phyloP scores from a whole-genome alignment of 2,113 vertebrate genomes.

The Dipodomys spectabilis region DNA sequence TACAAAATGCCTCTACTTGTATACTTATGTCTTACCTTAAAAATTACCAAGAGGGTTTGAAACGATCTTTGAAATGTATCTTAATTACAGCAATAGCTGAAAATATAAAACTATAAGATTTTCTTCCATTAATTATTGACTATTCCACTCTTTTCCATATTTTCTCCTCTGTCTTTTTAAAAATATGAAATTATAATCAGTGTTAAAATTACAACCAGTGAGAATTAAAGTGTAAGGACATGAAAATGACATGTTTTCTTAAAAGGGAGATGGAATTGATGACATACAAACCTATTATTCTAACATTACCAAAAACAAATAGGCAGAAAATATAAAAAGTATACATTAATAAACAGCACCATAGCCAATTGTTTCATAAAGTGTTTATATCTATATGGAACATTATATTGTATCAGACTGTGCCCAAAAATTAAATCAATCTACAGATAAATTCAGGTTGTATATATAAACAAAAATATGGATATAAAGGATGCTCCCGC shows the following conservation, averaged over 20 bases:
- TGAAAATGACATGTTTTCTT: conserved; percentile 58
- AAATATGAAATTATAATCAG: conserved; percentile 81
- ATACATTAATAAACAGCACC: conserved; percentile 65
- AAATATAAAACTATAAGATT: conserved; percentile 55
- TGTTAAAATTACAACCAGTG: conserved; percentile 48
- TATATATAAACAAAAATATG: conserved; percentile 25
- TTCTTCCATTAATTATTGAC: conserved; percentile 52
- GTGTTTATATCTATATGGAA: conserved; percentile 58
- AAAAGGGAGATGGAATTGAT: conserved; percentile 79
- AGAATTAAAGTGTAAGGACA: conserved; percentile 52
- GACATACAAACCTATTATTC: conserved; percentile 81
- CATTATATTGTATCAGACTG: conserved; percentile 51
- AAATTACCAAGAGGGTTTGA: neutral
- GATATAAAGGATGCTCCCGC: neutral
- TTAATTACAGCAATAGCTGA: conserved; percentile 45
- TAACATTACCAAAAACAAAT: conserved; percentile 76
- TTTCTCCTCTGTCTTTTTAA: conserved; percentile 77
- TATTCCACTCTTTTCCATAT: conserved; percentile 59
- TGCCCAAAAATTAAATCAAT: conserved; percentile 56
- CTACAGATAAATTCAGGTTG: conserved; percentile 22
- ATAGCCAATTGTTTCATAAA: conserved; percentile 60
- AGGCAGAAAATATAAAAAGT: conserved; percentile 72
- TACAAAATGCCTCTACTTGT: conserved; percentile 23
- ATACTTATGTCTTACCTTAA: neutral
- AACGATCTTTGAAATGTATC: conserved; percentile 49